Conservation (phyloP, 2,113 vertebrate genomes). For the Holacanthus passer region DNA sequence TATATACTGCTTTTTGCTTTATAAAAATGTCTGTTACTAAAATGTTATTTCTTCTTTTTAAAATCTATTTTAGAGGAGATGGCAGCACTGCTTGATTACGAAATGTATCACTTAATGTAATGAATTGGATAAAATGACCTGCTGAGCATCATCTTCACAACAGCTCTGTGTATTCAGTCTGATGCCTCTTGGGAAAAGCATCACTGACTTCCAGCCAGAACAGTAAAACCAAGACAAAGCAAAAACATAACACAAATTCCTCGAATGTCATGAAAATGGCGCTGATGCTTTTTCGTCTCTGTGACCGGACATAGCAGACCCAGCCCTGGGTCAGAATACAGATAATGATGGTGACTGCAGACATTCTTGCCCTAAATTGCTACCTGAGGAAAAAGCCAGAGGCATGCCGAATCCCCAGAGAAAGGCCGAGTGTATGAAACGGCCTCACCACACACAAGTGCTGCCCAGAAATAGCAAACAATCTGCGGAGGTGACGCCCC, state of each 20-base stretch:
- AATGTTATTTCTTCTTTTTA: too few species aligned
- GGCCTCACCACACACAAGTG: constrained; percentile 51
- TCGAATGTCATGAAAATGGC: constrained; percentile 51
- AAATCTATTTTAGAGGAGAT: not conserved
- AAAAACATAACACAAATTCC: constrained; percentile 48
- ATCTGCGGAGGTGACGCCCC: constrained; percentile 33
- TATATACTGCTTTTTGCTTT: not conserved
- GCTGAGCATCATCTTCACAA: not conserved
- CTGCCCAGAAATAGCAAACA: constrained; percentile 71
- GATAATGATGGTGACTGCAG: constrained; percentile 74
- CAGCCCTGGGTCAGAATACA: constrained; percentile 63
- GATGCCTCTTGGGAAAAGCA: not conserved
- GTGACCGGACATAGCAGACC: constrained; percentile 46
- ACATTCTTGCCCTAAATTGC: constrained; percentile 81
- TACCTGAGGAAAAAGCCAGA: constrained; percentile 76
- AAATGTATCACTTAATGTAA: not conserved
- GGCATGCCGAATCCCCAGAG: constrained; percentile 64
- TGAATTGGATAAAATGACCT: not conserved
- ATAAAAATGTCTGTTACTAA: not conserved
- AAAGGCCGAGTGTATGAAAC: constrained; percentile 34
- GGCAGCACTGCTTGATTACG: not conserved
- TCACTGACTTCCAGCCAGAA: not conserved
- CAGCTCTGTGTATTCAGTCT: not conserved
- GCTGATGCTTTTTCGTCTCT: not conserved
- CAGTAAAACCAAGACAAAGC: constrained; percentile 31